phyloP scores from a whole-genome alignment of 2,797 vertebrate species.

The Lates japonicus region DNA sequence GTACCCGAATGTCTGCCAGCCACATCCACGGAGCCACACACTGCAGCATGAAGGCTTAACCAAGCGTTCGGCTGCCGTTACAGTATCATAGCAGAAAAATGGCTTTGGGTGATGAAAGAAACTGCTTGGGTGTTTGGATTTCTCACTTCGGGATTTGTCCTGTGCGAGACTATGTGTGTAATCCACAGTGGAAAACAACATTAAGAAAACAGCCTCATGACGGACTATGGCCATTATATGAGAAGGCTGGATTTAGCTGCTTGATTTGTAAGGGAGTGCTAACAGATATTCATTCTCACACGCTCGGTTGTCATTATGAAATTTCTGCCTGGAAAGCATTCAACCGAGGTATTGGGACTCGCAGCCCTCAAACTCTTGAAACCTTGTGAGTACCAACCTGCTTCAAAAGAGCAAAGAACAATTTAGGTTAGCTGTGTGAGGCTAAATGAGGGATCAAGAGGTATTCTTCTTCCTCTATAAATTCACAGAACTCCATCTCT shows the following conservation, averaged over 20 bases:
- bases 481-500: constrained; percentile 9
- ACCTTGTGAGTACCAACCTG: background rate
- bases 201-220: constrained; percentile 63
- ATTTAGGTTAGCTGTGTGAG: background rate
- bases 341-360: no score
- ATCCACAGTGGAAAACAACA: constrained; percentile 72
- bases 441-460: background rate
- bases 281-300: constrained; percentile 4
- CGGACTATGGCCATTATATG: constrained; percentile 37
- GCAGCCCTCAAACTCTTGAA: background rate
- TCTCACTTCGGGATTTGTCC: constrained; percentile 67
- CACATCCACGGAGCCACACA: constrained; percentile 36
- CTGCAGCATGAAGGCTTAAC: constrained; percentile 45
- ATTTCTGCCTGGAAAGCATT: background rate
- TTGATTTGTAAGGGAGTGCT: constrained; percentile 18
- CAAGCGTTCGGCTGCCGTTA: constrained; percentile 13
- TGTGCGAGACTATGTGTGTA: constrained; percentile 51
- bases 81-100: constrained; percentile 61
- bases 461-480: constrained; percentile 1
- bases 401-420: no score
- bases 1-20: constrained; percentile 55
- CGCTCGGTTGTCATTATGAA: background rate
- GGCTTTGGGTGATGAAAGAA: constrained; percentile 67
- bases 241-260: constrained; percentile 40
- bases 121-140: constrained; percentile 67